Percentiles rank a stretch among this genome's conserved stretches.
Evolutionary conservation across 2,113 vertebrate species (phyloP).

Genomic region (Apus apus): DNA sequence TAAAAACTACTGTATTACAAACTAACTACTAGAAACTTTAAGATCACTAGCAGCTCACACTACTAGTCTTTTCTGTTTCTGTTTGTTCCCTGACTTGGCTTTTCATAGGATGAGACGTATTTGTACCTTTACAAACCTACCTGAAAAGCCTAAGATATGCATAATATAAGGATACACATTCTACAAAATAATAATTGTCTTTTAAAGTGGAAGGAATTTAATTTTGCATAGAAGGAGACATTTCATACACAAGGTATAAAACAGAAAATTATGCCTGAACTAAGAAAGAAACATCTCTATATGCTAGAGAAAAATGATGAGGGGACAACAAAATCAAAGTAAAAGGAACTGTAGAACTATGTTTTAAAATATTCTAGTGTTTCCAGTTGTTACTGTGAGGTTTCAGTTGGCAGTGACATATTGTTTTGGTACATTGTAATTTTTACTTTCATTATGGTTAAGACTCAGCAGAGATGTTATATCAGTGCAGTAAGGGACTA

Average conservation of each 20-base stretch:
- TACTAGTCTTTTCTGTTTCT: neutral
- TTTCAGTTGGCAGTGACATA: conserved; percentile 19
- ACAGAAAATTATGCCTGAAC: neutral
- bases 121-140: neutral
- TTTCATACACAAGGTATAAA: neutral
- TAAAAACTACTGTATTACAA: neutral
- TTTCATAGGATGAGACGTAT: neutral
- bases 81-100: neutral
- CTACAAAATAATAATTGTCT: neutral
- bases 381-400: neutral
- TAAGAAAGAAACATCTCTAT: neutral
- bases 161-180: neutral
- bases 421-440: conserved; percentile 33
- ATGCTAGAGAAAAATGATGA: neutral
- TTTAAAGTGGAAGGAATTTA: neutral
- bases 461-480: neutral
- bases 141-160: neutral
- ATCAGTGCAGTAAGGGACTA: neutral
- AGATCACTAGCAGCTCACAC: neutral
- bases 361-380: neutral
- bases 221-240: neutral
- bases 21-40: neutral
- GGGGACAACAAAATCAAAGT: neutral
- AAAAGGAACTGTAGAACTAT: neutral
- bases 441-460: conserved; percentile 31